Percentiles rank a stretch among this genome's conserved stretches.
Conservation (phyloP, 2,113 vertebrate species). For the Stictonetta naevosa region DNA sequence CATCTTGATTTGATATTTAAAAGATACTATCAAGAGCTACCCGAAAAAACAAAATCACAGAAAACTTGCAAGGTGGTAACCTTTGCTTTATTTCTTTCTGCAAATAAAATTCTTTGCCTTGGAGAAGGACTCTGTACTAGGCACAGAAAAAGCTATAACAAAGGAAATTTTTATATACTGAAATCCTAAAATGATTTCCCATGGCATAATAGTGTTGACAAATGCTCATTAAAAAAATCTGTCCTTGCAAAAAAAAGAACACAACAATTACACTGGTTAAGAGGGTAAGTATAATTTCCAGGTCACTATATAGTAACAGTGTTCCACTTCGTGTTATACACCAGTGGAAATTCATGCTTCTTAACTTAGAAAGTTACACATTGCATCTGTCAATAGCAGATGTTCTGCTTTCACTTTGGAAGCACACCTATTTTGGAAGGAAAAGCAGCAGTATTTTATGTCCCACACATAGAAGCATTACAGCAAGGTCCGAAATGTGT, state of each 20-base stretch:
- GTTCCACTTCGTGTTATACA: neutral
- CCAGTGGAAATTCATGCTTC: neutral
- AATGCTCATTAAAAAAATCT: neutral
- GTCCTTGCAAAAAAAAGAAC: neutral
- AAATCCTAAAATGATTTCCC: neutral
- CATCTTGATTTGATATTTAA: neutral
- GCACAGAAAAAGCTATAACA: neutral
- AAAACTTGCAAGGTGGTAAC: neutral
- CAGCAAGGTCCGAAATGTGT: neutral
- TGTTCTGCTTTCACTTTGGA: neutral
- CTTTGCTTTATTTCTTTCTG: slow-evolving; percentile 7
- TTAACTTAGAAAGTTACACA: neutral
- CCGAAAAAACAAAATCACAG: neutral
- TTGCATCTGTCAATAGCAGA: neutral
- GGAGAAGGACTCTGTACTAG: neutral
- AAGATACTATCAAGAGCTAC: neutral
- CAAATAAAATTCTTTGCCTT: neutral
- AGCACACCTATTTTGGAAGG: neutral
- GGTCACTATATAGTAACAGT: neutral
- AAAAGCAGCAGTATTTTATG: neutral
- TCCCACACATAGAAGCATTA: neutral
- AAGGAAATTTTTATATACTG: neutral
- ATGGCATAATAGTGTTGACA: neutral
- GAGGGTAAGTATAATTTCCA: neutral
- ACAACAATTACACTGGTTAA: neutral